These are phyloP conservation scores for Adelphocoris suturalis DNA, from an alignment of 2,888 invertebrate species.

Conservation along the genomic window DNA sequence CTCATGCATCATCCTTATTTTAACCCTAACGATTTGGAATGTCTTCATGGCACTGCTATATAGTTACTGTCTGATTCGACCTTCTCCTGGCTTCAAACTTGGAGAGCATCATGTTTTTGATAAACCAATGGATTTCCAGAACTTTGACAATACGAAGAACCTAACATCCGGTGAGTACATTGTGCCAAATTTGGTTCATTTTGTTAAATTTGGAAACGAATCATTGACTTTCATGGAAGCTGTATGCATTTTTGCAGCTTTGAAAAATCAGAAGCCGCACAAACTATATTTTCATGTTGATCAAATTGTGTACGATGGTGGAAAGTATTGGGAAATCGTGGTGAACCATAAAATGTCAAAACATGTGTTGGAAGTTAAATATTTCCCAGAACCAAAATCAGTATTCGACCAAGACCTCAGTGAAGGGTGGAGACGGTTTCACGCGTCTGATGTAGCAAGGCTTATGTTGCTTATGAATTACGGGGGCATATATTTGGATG, in stretches of 20 bases:
- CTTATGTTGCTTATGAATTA: constrained; percentile 76
- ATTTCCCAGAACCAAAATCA: constrained; percentile 55
- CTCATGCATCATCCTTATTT: background rate
- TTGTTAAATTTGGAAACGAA: constrained; percentile 76
- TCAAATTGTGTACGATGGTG: constrained; percentile 72
- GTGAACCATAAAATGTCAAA: constrained; percentile 69
- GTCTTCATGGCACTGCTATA: background rate
- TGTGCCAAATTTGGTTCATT: constrained; percentile 77
- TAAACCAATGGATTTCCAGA: background rate
- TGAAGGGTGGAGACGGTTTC: constrained; percentile 56
- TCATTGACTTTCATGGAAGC: constrained; percentile 75
- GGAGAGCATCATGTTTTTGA: background rate
- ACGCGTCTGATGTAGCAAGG: constrained; percentile 71
- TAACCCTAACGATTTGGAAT: background rate
- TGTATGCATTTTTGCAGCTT: constrained; percentile 75
- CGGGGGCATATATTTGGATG: constrained; percentile 78
- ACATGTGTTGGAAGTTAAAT: constrained; percentile 62
- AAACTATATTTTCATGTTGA: constrained; percentile 77
- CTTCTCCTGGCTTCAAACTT: background rate
- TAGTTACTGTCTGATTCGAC: background rate
- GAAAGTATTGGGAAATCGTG: constrained; percentile 76
- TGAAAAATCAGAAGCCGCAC: constrained; percentile 77
- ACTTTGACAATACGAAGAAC: background rate
- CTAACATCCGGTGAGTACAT: constrained; percentile 1
- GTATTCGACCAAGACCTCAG: constrained; percentile 67